Conservation (phyloP, 2,113 vertebrate species). For the Meles meles region DNA sequence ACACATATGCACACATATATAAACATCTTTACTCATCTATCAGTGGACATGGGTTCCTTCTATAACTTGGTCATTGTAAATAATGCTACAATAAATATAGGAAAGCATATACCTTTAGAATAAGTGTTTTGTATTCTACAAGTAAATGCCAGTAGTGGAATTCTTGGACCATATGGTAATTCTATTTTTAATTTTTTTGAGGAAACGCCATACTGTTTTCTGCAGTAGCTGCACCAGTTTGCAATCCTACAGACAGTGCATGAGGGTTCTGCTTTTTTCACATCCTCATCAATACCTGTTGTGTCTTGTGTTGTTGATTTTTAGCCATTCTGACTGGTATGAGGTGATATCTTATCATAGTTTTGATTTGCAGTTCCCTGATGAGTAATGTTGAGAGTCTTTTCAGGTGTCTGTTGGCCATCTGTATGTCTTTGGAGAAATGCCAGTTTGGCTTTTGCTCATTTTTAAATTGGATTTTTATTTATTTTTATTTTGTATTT, state of each 20-base stretch:
- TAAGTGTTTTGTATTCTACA: neutral
- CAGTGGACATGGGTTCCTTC: neutral
- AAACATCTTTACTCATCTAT: neutral
- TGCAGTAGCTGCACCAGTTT: neutral
- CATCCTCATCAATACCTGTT: neutral
- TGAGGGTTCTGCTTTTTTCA: neutral
- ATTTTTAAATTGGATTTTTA: neutral
- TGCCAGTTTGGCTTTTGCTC: neutral
- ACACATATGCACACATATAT: no score
- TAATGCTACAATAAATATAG: neutral
- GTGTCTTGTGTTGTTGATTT: neutral
- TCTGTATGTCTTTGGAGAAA: neutral
- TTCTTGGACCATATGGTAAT: neutral
- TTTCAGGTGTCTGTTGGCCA: neutral
- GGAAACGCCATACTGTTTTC: neutral
- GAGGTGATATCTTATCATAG: neutral
- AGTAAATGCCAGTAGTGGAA: neutral
- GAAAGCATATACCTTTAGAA: neutral
- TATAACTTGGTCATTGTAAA: neutral
- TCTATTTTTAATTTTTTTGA: neutral
- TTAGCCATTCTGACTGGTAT: neutral
- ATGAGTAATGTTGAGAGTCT: neutral
- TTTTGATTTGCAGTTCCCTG: neutral
- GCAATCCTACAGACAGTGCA: neutral
- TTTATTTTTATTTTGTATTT: no score